A percentile compares a stretch with the other conserved stretches of the same genome.
Conservation (phyloP, 2,888 invertebrate species). For the Andrena minutula region DNA sequence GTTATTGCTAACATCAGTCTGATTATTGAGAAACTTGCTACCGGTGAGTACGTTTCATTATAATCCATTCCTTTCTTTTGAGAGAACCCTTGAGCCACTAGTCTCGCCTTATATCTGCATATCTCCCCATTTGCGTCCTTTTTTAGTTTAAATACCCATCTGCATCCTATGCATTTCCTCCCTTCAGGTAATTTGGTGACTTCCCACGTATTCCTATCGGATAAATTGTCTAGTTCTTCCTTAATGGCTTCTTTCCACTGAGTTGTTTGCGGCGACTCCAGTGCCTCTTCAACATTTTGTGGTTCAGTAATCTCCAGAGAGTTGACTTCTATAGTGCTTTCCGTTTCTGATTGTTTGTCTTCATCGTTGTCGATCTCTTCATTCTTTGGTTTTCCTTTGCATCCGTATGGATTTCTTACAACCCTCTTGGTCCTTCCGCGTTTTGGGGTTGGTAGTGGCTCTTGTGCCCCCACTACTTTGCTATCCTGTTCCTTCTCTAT, state of each 20-base stretch:
- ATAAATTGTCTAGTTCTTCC: constrained; percentile 4
- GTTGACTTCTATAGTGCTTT: too few species aligned
- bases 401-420: neutral
- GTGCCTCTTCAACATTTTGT: neutral
- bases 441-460: neutral
- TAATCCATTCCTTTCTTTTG: constrained; percentile 2
- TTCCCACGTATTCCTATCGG: constrained; percentile 7
- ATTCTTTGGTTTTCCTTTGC: neutral
- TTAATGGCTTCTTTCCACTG: constrained; percentile 6
- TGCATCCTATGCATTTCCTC: constrained; percentile 12
- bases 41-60: constrained; percentile 13
- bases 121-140: constrained; percentile 6
- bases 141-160: constrained; percentile 15
- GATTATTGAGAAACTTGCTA: constrained; percentile 2
- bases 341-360: neutral
- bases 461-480: neutral
- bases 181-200: neutral
- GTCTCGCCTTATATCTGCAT: constrained; percentile 7
- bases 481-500: too few species aligned
- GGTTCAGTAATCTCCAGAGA: neutral
- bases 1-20: constrained; percentile 14
- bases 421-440: neutral
- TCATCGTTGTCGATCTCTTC: neutral
- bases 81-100: constrained; percentile 15
- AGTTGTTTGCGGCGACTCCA: neutral